Evolutionary conservation across 2,113 vertebrate genomes (phyloP), one percentile per base, ranked within the genome.

Genomic region (Vimba vimba): DNA sequence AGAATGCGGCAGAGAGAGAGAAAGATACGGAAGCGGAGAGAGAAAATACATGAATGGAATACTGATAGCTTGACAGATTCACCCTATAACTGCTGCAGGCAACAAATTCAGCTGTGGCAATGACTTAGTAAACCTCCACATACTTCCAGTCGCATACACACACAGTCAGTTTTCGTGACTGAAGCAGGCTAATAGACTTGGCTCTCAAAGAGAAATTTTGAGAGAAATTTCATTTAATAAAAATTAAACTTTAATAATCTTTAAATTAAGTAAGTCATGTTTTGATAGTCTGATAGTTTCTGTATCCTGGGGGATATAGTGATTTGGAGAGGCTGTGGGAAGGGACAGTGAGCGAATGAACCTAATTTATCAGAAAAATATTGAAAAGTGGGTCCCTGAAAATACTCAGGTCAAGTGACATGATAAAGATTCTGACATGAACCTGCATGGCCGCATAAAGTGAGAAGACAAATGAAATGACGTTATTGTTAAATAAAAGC

Each of bases 11-110:
- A 36, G 64, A 76, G 75, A 85, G 75, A 85, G 84, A 83, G 19
- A 7, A 86, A 50, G 73, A 84, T 27, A 6, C 50, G 23, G 74
- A 47, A 39, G 36, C 4, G 55, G 19, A 52, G n/a, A 79, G 39
- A 84, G 50, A 83, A 74, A 83, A 3, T 55, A 50, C 21, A 75
- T 55, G 57, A 87, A 39, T 19, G 66, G 75, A 79, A 84, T 74
- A 62, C 27, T 64, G 55, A 85, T 82, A 36, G n/a, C 57, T 33
- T 55, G 83, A 85, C 43, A 55, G 33, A 66, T 47, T 62, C 33
- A 3, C 27, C 50, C 33, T 15, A 45, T 1, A 43, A 64, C 91
- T 66, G 79, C 79, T 81, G 43, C 39, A 30, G 79, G 79, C 79
- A 66, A 81, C 59, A 27, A 33, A 77, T 77, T 77, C 43, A 47